A percentile compares a stretch with the other conserved stretches of the same genome.
Evolutionary conservation across 2,113 vertebrate species (phyloP).

Genomic region (Mustela nigripes): DNA sequence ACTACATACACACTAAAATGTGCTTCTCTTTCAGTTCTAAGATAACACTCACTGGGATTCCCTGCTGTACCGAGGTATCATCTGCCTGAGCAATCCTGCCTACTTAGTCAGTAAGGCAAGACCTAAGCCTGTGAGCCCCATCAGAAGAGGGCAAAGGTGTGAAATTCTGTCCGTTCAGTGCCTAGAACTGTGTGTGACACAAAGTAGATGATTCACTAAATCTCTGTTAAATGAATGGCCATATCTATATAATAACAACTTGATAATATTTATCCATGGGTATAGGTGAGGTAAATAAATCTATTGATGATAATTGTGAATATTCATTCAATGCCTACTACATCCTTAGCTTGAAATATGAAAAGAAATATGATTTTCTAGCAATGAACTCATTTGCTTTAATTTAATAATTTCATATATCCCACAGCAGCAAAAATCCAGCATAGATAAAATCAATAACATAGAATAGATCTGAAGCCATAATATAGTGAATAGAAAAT

Average conservation of each 20-base stretch:
- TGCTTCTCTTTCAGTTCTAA: not conserved
- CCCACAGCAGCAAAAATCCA: not conserved
- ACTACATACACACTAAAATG: not conserved
- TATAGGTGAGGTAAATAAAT: not conserved
- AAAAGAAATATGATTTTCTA: not conserved
- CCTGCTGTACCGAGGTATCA: not conserved
- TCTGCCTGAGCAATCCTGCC: too few relatives aligned
- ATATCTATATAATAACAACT: not conserved
- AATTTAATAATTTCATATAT: not conserved
- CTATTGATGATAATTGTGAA: not conserved
- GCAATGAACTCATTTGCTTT: not conserved
- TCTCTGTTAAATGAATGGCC: not conserved
- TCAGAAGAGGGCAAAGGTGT: not conserved
- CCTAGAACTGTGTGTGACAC: not conserved
- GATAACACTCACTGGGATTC: not conserved
- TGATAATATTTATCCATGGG: not conserved
- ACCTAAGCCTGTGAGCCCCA: accelerated
- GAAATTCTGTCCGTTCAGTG: not conserved
- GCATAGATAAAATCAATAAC: not conserved
- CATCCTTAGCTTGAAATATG: not conserved
- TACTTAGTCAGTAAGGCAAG: not conserved
- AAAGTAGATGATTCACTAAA: not conserved
- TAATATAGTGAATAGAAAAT: not conserved
- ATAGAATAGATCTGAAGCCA: not conserved
- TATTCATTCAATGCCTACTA: not conserved